Evolutionary conservation across 2,797 vertebrate genomes (phyloP), one percentile per base, ranked within the genome.

Genomic region (Protonibea diacanthus): DNA sequence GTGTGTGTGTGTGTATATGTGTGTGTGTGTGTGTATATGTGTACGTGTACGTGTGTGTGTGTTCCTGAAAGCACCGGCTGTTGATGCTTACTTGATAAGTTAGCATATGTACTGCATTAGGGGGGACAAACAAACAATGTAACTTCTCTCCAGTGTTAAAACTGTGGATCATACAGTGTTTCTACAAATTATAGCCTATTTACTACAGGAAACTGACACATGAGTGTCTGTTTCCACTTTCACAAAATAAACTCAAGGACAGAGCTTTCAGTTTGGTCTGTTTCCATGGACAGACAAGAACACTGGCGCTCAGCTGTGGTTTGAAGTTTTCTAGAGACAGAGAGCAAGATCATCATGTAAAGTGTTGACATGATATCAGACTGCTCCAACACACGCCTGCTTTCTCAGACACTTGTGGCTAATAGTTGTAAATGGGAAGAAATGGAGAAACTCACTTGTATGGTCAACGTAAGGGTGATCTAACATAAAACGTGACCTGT

Each of bases 161-260:
- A 20, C 38, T 59, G 2, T 63, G 12, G 55, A 45, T 58, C 56
- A 53, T 49, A 67, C 2, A 55, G 55, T 57, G 63, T 61, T 68
- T 60, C 63, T 14, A 63, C 33, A 44, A 11, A 14, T 44, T 38
- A 38, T 8, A 38, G 33, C 2, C 33, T 38, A 38, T 9, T 38
- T 38, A 9, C 33, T 38, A 38, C 33, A 38, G 33, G 33, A 38
- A 38, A 38, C 33, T 38, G 2, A n/a, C n/a, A n/a, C 33, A 9
- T 2, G 33, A 38, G 8, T 38, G 33, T 63, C 0, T 18, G 0
- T 52, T 70, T 38, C 25, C 20, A 25, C 6, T 58, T 48, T 52
- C 42, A 57, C 9, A 42, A 40, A 12, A 45, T 29, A 47, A 52
- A n/a, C 1, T 45, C 6, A 6, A 51, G 14, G 1, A 1, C n/a